Evolutionary conservation across 1,140 invertebrate species (phyloP), one percentile per base, ranked within the genome.

Genomic region (Chrysopa pallens): DNA sequence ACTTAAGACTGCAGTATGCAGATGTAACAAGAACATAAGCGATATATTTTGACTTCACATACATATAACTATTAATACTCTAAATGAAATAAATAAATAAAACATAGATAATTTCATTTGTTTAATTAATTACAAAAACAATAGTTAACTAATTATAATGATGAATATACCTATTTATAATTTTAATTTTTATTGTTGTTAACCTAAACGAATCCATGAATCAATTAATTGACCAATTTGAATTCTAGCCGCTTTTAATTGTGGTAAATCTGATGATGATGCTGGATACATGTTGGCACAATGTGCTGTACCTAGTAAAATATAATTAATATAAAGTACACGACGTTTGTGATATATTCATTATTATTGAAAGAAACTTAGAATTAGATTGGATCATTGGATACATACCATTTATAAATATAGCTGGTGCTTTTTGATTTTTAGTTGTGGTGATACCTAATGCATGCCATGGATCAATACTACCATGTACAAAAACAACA

Each of bases 401-500:
- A n/a, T 43, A 44, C 52, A n/a, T 58, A 80, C 79, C 80, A 51
- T 76, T 60, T 31, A 84, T 82, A 35, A 67, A 83, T 52, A 85
- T 81, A 6, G 78, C 79, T 13, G 80, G 79, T 5, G 72, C 63
- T 38, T 62, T 48, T 33, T 67, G 55, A 42, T 70, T 66, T 13
- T 58, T 48, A 1, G 78, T 73, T 36, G 69, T 56, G 1, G 63
- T 75, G 13, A 83, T 70, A 31, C 83, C 82, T 27, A 94, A 64
- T 3, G 81, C 80, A 67, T 93, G 88, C 91, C 91, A 94, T 6
- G 90, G 91, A 67, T 95, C 91, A 39, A 92, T 77, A 2, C 80
- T 80, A 40, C 91, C 91, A 58, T 94, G 90, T 29, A 90, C 80
- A 57, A 82, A 91, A 1, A 92, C 74, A 13, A 92, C 78, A 49